These are phyloP conservation scores for Desoria tigrina DNA, from an alignment of 2,888 invertebrate genomes.

Conservation along the genomic window DNA sequence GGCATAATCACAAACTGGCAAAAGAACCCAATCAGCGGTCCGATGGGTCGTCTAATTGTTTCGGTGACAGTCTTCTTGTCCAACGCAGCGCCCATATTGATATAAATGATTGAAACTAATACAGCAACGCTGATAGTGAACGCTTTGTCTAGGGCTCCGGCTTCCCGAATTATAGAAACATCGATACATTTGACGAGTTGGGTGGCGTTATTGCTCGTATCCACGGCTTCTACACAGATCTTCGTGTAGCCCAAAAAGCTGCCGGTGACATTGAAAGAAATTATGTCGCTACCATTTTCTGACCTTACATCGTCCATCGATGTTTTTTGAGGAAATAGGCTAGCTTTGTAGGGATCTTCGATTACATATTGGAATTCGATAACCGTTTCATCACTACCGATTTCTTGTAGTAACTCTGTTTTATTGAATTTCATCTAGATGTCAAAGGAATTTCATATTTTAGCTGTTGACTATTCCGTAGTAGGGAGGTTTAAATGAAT, in stretches of 20 bases:
- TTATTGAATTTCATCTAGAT: too few relatives aligned
- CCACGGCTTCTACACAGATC: conserved; percentile 34
- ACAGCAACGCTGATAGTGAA: conserved; percentile 75
- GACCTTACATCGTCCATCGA: background rate
- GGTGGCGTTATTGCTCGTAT: background rate
- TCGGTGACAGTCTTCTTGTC: conserved; percentile 70
- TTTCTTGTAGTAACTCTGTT: too few relatives aligned
- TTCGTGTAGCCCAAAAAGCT: conserved; percentile 55
- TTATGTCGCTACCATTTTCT: too few relatives aligned
- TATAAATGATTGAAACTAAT: conserved; percentile 76
- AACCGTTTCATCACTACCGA: conserved; percentile 50
- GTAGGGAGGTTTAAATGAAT: too few relatives aligned
- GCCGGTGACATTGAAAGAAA: conserved; percentile 54
- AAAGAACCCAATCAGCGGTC: conserved; percentile 74
- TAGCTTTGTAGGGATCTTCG: conserved; percentile 10
- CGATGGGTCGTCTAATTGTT: conserved; percentile 71
- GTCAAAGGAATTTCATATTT: too few relatives aligned
- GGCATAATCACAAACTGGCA: conserved; percentile 85
- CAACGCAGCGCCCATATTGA: conserved; percentile 88
- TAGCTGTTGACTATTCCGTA: too few relatives aligned
- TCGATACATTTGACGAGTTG: conserved; percentile 27
- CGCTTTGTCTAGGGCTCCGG: conserved; percentile 69
- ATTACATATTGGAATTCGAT: background rate
- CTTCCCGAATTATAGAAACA: conserved; percentile 65
- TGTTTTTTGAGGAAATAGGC: background rate